Percentiles rank a stretch among this genome's conserved stretches.
Conservation (phyloP, 2,113 vertebrate genomes). For the Antidorcas marsupialis region DNA sequence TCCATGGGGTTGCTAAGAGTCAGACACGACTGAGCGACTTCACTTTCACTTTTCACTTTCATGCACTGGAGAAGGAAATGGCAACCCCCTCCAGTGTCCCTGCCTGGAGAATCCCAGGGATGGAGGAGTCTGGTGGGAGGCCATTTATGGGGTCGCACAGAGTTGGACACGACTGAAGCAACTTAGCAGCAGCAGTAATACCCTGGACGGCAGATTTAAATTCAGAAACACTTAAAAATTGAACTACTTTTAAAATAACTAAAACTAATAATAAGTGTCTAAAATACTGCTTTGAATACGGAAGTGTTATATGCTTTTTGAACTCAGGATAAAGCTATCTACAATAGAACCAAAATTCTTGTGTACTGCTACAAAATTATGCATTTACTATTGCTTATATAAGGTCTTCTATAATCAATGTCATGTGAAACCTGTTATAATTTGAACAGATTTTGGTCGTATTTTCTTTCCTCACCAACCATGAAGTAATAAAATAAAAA, state of each 20-base stretch:
- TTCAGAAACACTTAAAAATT: neutral
- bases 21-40: too few species aligned
- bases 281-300: neutral
- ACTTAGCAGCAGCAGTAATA: neutral
- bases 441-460: neutral
- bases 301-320: neutral
- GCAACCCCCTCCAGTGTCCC: too few species aligned
- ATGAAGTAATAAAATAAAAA: constrained; percentile 5
- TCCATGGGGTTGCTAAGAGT: too few species aligned
- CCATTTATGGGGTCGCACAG: too few species aligned
- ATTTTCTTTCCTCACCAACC: constrained; percentile 22
- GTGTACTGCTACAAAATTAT: neutral
- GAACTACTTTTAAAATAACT: neutral
- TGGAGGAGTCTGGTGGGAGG: rapidly evolving
- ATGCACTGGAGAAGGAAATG: too few species aligned
- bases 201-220: neutral
- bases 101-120: too few species aligned
- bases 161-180: too few species aligned
- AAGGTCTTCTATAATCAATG: neutral
- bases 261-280: neutral
- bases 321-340: neutral
- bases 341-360: neutral
- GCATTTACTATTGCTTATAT: neutral
- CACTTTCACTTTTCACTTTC: too few species aligned
- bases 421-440: neutral